Base-by-base conservation (phyloP, 2,113 vertebrate species). In the Lasiurus cinereus region DNA sequence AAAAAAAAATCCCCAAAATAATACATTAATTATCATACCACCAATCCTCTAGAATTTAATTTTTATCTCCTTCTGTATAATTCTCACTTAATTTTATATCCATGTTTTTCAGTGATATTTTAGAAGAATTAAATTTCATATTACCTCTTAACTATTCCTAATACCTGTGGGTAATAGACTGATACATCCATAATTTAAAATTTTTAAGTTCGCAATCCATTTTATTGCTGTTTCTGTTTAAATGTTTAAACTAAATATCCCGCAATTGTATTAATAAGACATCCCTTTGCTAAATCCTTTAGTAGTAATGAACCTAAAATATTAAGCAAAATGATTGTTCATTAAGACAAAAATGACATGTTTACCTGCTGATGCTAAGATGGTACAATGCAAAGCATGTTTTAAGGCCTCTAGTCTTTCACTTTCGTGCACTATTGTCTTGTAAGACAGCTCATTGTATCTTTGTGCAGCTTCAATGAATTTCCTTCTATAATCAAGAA, bases 391-490 rank as follows among this genome's bases (percentile, higher is more conserved):
- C 88, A 99, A 98, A 29, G 99, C 99, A 27, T 99, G 99, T 52
- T 99, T 99, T 97, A 99, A 64, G 22, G 99, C 99, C 97, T 99
- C 99, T 92, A 99, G 98, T 18, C 99, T 98, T 96, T 99, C 99
- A 1, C 96, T 99, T 98, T 99, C 99, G 3, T 99, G 99, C 77
- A 99, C 99, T 70, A 99, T 99, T 74, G 99, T 99, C 96, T 99
- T 99, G 94, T 99, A 99, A 1, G 99, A 99, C 54, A 99, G 98
- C 96, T 99, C 99, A 1, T 99, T 99, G 98, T 99, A 99, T 92
- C 99, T 98, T 48, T 99, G 99, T 64, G 99, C 99, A 76, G 99
- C 99, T 98, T 99, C 99, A 67, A 99, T 99, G 95, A 99, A 99
- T 97, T 99, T 99, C 92, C 99, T 99, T 97, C 99, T 99, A 96